Conservation (phyloP, 2,113 vertebrate species). For the Ceratotherium simum region DNA sequence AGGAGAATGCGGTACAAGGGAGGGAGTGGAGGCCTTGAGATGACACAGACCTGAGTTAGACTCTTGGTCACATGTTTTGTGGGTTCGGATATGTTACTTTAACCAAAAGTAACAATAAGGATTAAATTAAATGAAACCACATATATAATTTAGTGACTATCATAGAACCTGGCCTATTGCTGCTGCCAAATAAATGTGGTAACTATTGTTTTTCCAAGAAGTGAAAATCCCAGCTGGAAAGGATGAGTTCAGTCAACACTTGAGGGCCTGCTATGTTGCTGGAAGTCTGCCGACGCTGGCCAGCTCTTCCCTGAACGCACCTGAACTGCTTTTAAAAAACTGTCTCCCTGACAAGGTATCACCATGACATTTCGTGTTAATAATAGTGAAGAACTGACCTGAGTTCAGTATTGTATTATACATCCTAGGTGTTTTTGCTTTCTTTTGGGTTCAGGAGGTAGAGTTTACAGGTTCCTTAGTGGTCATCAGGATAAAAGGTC, state of each 20-base stretch:
- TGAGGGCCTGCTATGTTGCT: not conserved
- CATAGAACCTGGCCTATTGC: not conserved
- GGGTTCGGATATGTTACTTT: not conserved
- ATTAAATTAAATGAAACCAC: conserved; percentile 2
- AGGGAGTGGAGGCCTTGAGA: not conserved
- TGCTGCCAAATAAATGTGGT: not conserved
- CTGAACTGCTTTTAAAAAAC: not conserved
- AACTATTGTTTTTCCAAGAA: not conserved
- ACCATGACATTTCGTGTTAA: not conserved
- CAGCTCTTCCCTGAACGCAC: not conserved
- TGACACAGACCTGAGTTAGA: not conserved
- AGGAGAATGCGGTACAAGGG: accelerated
- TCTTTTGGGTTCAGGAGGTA: not conserved
- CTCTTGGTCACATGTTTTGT: not conserved
- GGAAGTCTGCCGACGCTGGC: accelerated
- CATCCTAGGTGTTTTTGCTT: not conserved
- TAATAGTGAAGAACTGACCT: not conserved
- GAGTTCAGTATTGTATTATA: not conserved
- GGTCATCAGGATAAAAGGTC: conserved; percentile 55
- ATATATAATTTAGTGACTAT: not conserved
- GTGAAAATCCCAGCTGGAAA: not conserved
- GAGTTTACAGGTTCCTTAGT: not conserved
- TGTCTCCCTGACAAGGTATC: no score
- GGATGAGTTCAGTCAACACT: not conserved
- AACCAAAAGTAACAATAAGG: conserved; percentile 23